Percentiles rank a stretch among this genome's conserved stretches.
Conservation (phyloP, 2,888 invertebrate genomes). For the Steinernema scapterisci region DNA sequence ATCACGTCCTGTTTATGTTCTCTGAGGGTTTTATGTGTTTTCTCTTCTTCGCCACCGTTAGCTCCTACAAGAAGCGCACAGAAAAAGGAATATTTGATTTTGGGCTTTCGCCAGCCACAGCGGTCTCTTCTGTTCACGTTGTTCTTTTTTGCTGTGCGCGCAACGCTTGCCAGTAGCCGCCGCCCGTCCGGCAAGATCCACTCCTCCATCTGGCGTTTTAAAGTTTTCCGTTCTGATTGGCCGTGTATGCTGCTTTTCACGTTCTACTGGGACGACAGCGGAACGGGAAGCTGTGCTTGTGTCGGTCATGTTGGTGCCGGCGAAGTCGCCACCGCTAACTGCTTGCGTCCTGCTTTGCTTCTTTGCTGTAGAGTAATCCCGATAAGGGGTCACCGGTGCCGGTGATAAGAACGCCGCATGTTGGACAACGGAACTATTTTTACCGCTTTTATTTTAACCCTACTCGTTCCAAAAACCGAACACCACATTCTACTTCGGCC, state of each 20-base stretch:
- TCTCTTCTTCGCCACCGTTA: not conserved
- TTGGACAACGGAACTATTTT: too few relatives aligned
- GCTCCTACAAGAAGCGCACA: not conserved
- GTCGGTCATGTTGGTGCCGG: too few relatives aligned
- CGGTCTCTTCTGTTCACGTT: not conserved
- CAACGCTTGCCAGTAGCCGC: not conserved
- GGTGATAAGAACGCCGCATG: too few relatives aligned
- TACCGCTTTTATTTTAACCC: too few relatives aligned
- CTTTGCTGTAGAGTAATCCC: too few relatives aligned
- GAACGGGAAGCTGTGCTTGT: too few relatives aligned
- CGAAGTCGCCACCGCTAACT: too few relatives aligned
- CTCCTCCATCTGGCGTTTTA: not conserved
- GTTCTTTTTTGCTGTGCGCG: not conserved
- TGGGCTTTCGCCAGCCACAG: not conserved
- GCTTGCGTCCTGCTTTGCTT: too few relatives aligned
- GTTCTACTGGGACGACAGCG: too few relatives aligned
- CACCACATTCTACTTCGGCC: too few relatives aligned
- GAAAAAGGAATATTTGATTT: not conserved
- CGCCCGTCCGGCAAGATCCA: not conserved
- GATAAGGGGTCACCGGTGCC: too few relatives aligned
- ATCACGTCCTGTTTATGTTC: constrained; percentile 19
- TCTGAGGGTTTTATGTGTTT: not conserved
- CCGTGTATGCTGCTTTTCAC: not conserved
- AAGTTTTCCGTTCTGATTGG: constrained; percentile 27
- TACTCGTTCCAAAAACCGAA: too few relatives aligned